These are phyloP conservation scores for Phymastichus coffea DNA, from an alignment of 1,140 invertebrate species.

Conservation along the genomic window DNA sequence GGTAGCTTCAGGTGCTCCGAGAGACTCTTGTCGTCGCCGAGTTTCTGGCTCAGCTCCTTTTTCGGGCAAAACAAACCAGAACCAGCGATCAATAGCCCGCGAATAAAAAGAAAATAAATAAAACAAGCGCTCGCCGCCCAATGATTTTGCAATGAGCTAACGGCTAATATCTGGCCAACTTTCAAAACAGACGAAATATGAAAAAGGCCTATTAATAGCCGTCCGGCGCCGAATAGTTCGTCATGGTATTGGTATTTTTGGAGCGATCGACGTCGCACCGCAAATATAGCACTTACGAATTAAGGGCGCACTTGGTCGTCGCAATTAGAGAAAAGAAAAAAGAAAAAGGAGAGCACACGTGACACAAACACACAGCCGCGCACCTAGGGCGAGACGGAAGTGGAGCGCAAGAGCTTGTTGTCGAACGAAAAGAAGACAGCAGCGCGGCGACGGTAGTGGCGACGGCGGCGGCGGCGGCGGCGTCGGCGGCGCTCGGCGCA, in stretches of 20 bases:
- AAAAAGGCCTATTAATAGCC: constrained; percentile 27
- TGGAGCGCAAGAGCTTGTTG: no score
- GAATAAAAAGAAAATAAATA: no score
- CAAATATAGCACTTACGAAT: constrained; percentile 1
- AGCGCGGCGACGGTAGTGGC: no score
- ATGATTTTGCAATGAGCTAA: no score
- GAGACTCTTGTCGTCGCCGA: constrained; percentile 86
- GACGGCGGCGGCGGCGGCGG: constrained; percentile 2
- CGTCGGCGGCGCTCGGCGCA: constrained; percentile 39
- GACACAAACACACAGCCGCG: neutral
- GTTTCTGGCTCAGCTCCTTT: constrained; percentile 79
- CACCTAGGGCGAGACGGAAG: neutral
- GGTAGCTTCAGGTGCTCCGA: constrained; percentile 90
- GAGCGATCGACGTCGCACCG: no score
- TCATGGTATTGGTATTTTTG: constrained; percentile 17
- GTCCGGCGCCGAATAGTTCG: neutral
- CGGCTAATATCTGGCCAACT: constrained; percentile 20
- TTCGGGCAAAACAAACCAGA: neutral
- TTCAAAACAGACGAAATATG: constrained; percentile 25
- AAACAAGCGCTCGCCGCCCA: no score
- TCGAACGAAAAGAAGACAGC: neutral
- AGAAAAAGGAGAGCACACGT: neutral
- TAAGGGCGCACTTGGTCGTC: no score
- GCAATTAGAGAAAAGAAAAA: neutral
- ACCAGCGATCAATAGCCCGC: neutral